These are phyloP conservation scores for Amiota minor DNA, from an alignment of 2,888 invertebrate genomes.

Conservation along the genomic window DNA sequence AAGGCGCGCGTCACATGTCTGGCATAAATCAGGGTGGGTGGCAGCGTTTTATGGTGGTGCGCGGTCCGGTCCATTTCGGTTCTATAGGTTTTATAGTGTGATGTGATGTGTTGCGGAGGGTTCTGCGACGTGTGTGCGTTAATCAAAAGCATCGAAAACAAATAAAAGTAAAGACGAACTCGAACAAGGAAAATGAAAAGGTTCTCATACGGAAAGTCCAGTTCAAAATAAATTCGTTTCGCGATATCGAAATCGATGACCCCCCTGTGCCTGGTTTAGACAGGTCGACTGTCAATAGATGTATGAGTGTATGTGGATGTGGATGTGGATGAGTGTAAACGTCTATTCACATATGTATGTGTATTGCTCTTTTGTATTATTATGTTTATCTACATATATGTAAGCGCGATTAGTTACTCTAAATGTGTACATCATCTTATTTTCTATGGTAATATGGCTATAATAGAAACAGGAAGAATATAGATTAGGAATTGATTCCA, in stretches of 20 bases:
- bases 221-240: slow-evolving; percentile 17
- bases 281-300: slow-evolving; percentile 1
- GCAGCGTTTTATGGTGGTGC: not conserved
- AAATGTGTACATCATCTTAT: too few relatives aligned
- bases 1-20: not conserved
- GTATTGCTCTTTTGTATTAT: too few relatives aligned
- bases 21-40: slow-evolving; percentile 9
- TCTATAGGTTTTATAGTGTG: too few relatives aligned
- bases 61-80: too few relatives aligned
- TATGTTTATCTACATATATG: too few relatives aligned
- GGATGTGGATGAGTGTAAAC: too few relatives aligned
- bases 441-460: too few relatives aligned
- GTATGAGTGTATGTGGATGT: too few relatives aligned
- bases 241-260: slow-evolving; percentile 1
- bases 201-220: not conserved
- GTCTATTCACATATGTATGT: too few relatives aligned
- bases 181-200: not conserved
- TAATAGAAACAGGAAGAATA: too few relatives aligned
- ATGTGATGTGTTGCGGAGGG: not conserved
- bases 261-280: slow-evolving; percentile 11
- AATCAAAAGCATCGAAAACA: slow-evolving; percentile 9
- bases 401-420: too few relatives aligned
- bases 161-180: not conserved
- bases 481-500: too few relatives aligned
- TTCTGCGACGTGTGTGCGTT: slow-evolving; percentile 1